Evolutionary conservation across 1,140 invertebrate species (phyloP).

Genomic region (Triops cancriformis): DNA sequence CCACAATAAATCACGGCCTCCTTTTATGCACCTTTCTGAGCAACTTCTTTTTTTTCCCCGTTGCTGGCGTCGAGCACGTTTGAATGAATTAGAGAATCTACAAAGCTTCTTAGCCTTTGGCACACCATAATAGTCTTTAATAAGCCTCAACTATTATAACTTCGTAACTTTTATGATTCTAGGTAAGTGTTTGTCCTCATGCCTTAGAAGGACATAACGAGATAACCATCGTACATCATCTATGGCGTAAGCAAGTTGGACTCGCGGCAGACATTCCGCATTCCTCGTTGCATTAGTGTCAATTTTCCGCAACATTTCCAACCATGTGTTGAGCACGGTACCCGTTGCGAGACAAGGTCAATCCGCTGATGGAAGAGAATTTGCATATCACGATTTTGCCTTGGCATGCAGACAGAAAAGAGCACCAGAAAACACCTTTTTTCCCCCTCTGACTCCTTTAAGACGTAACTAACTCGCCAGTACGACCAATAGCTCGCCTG

Average conservation of each 20-base stretch:
- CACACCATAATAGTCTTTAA: neutral
- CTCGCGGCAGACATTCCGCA: neutral
- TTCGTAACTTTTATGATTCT: neutral
- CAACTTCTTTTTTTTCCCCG: neutral
- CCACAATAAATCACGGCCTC: neutral
- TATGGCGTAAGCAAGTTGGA: neutral
- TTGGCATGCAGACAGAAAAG: neutral
- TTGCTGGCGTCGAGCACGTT: neutral
- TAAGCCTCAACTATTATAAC: conserved; percentile 6
- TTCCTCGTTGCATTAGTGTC: neutral
- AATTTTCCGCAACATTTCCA: neutral
- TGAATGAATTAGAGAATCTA: neutral
- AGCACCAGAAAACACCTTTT: neutral
- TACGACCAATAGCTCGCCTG: neutral
- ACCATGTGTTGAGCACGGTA: neutral
- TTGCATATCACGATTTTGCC: neutral
- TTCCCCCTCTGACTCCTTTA: neutral
- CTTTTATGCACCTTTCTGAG: neutral
- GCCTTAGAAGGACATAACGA: neutral
- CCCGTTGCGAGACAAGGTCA: conserved; percentile 1
- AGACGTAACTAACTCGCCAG: neutral
- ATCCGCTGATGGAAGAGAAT: neutral
- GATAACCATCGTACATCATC: neutral
- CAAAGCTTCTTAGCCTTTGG: neutral
- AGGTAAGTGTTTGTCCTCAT: neutral